Conservation (phyloP, 2,113 vertebrate species). For the Campylorhamphus procurvoides region DNA sequence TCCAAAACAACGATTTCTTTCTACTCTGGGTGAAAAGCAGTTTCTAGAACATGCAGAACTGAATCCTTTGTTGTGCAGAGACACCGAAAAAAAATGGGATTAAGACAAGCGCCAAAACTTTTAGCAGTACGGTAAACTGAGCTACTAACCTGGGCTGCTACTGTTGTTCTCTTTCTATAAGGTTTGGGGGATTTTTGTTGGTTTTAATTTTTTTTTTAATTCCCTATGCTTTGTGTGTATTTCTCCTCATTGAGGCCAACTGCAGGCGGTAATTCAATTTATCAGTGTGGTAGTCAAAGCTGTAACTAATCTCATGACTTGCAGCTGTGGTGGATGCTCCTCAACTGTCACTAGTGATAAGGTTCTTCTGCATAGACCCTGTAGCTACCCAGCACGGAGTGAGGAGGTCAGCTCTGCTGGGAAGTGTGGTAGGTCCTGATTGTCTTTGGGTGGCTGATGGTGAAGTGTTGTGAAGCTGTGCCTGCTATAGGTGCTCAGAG, state of each 20-base stretch:
- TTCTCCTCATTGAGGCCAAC: background rate
- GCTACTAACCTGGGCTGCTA: background rate
- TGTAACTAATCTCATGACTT: background rate
- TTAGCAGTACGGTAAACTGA: background rate
- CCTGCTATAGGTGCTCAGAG: background rate
- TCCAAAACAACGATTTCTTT: background rate
- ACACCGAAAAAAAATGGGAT: background rate
- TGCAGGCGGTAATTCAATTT: background rate
- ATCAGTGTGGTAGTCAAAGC: background rate
- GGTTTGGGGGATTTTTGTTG: too few relatives aligned
- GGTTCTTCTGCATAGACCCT: background rate
- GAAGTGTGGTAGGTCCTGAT: rapidly evolving
- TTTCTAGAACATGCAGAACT: background rate
- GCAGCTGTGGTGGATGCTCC: background rate
- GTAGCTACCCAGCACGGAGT: rapidly evolving
- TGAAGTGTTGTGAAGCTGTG: background rate
- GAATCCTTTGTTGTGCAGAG: background rate
- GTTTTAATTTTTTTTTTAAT: too few relatives aligned
- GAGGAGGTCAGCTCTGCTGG: background rate
- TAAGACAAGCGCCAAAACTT: background rate
- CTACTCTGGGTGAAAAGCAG: background rate
- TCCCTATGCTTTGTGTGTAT: background rate
- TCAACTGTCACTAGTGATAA: background rate
- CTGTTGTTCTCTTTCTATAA: background rate
- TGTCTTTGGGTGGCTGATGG: background rate